Evolutionary conservation across 2,888 invertebrate species (phyloP).

Genomic region (Sphinx pinastri): DNA sequence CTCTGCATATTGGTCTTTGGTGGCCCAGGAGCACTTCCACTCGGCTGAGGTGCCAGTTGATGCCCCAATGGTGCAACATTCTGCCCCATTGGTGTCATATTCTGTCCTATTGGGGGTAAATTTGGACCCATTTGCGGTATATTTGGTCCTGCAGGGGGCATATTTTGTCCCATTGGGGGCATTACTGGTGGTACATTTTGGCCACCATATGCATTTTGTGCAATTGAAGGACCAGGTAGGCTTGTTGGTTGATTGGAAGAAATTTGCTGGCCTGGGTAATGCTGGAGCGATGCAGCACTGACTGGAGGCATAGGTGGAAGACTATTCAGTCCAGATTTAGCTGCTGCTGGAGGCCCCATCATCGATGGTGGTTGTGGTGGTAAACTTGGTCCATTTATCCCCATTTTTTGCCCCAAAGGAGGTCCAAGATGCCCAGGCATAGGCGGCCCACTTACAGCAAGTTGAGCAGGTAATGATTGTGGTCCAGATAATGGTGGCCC

Average conservation of each 20-base stretch:
- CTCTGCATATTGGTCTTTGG: constrained; percentile 66
- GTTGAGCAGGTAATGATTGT: background rate
- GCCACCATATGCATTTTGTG: background rate
- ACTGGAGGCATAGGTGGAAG: constrained; percentile 5
- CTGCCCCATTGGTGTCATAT: constrained; percentile 1
- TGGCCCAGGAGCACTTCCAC: constrained; percentile 35
- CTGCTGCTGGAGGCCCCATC: constrained; percentile 5
- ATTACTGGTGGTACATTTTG: constrained; percentile 33
- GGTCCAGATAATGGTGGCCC: constrained; percentile 2
- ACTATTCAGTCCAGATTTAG: background rate
- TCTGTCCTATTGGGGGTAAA: constrained; percentile 3
- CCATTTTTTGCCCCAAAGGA: constrained; percentile 24
- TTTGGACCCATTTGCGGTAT: background rate
- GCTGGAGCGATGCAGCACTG: constrained; percentile 31
- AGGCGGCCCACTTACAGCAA: constrained; percentile 34
- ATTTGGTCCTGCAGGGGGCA: background rate
- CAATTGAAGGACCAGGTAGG: constrained; percentile 33
- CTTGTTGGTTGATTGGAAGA: constrained; percentile 34
- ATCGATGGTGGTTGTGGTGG: constrained; percentile 17
- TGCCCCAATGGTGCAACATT: constrained; percentile 39
- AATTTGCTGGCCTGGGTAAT: constrained; percentile 28
- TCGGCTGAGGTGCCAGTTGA: constrained; percentile 35
- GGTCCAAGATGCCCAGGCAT: constrained; percentile 27
- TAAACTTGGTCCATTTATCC: constrained; percentile 32
- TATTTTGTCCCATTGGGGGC: constrained; percentile 30